phyloP scores from a whole-genome alignment of 2,888 invertebrate species.

The Scaptomyza tumidula region DNA sequence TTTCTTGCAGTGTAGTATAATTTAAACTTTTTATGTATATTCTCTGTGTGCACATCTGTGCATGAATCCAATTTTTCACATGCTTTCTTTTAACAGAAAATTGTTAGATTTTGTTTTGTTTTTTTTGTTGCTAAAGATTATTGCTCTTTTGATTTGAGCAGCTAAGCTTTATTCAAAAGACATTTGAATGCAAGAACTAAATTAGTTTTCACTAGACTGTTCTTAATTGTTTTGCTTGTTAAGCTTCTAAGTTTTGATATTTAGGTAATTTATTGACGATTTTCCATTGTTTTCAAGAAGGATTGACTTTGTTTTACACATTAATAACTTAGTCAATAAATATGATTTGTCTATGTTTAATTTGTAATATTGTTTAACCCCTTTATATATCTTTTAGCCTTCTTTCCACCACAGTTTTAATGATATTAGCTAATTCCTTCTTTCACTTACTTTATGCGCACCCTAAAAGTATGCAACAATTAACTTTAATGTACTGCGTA shows the following conservation, averaged over 20 bases:
- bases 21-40: slow-evolving; percentile 49
- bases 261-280: not conserved
- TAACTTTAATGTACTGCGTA: slow-evolving; percentile 1
- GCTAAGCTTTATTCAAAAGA: slow-evolving; percentile 15
- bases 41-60: slow-evolving; percentile 64
- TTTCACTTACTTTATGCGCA: no score
- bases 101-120: slow-evolving; percentile 4
- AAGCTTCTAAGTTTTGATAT: not conserved
- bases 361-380: no score
- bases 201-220: slow-evolving; percentile 4
- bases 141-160: slow-evolving; percentile 1
- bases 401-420: no score
- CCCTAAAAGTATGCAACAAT: no score
- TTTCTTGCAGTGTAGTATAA: slow-evolving; percentile 57
- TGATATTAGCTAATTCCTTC: no score
- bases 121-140: slow-evolving; percentile 5
- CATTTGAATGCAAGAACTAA: not conserved
- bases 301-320: not conserved
- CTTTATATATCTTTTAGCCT: no score
- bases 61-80: slow-evolving; percentile 70
- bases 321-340: not conserved
- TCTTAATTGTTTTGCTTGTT: not conserved
- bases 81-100: slow-evolving; percentile 52
- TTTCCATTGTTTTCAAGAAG: not conserved
- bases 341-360: no score